phyloP scores from a whole-genome alignment of 1,140 invertebrate genomes.

The Oscheius sp. region DNA sequence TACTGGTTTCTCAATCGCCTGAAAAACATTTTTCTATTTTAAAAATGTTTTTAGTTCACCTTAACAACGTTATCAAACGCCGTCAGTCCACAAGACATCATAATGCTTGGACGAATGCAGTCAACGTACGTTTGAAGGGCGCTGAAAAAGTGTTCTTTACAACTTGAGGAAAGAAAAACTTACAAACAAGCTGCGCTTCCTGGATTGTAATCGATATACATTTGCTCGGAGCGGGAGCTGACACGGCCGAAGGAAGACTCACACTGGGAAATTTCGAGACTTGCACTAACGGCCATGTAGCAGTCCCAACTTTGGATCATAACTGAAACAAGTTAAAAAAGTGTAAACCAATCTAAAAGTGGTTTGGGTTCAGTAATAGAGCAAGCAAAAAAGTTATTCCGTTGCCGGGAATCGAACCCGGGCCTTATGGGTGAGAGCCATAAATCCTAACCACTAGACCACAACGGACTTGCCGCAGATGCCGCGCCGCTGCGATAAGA shows the following conservation, averaged over 20 bases:
- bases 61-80: slow-evolving; percentile 7
- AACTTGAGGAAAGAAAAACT: not conserved
- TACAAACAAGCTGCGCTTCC: slow-evolving; percentile 29
- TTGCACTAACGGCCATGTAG: slow-evolving; percentile 20
- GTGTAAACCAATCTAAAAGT: too few relatives aligned
- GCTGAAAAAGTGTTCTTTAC: not conserved
- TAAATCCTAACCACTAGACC: slow-evolving; percentile 72
- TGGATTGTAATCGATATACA: slow-evolving; percentile 25
- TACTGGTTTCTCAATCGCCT: slow-evolving; percentile 27
- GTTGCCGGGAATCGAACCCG: slow-evolving; percentile 79
- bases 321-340: too few relatives aligned
- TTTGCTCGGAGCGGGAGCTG: slow-evolving; percentile 8
- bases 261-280: slow-evolving; percentile 23
- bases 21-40: not conserved
- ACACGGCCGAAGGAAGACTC: slow-evolving; percentile 18
- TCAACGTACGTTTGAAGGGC: slow-evolving; percentile 29
- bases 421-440: slow-evolving; percentile 78
- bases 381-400: too few relatives aligned
- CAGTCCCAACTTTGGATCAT: slow-evolving; percentile 29
- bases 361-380: too few relatives aligned
- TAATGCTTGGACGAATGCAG: slow-evolving; percentile 23
- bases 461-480: too few relatives aligned
- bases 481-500: too few relatives aligned
- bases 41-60: not conserved
- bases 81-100: slow-evolving; percentile 21